Conservation (phyloP, 2,113 vertebrate genomes). For the Psammodynastes pulverulentus region DNA sequence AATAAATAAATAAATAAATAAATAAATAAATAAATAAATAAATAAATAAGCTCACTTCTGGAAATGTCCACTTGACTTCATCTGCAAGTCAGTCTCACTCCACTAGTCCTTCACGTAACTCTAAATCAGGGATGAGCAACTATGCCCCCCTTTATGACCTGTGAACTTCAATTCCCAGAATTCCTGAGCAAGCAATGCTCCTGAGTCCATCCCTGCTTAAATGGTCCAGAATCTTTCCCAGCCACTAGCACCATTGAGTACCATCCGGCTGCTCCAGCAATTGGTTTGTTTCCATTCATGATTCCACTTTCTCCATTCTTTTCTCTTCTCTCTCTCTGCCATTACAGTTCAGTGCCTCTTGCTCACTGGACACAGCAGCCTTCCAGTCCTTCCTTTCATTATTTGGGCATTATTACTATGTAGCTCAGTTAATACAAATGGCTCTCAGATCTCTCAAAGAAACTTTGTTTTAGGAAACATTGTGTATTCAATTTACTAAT, state of each 20-base stretch:
- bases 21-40: too few species aligned
- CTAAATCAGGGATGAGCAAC: background rate
- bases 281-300: background rate
- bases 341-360: background rate
- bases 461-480: background rate
- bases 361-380: background rate
- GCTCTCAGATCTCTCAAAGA: background rate
- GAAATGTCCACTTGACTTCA: background rate
- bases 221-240: background rate
- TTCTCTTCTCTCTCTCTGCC: background rate
- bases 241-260: background rate
- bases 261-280: background rate
- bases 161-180: background rate
- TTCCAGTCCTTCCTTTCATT: background rate
- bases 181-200: background rate
- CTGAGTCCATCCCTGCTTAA: background rate
- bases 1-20: too few species aligned
- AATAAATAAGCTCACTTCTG: background rate
- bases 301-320: background rate
- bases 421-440: background rate
- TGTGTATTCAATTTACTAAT: background rate
- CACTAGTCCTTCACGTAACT: background rate
- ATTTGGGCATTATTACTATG: background rate
- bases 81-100: background rate
- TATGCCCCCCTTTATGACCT: background rate